Evolutionary conservation across 2,797 vertebrate species (phyloP), one percentile per base, ranked within the genome.

Genomic region (Bucorvus abyssinicus): DNA sequence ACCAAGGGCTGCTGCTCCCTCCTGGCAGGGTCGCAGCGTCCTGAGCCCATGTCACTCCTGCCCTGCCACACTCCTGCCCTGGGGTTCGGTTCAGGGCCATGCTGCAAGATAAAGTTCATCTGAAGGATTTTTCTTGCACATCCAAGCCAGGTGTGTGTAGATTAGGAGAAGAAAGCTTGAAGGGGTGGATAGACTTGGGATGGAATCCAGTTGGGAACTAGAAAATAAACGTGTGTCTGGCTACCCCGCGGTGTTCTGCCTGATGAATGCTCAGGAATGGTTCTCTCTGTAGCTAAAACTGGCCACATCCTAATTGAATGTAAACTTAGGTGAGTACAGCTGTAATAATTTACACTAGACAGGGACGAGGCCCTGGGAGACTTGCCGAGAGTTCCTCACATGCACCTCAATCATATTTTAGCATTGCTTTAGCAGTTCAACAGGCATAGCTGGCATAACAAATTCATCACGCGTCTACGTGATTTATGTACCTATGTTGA

Each of bases 401-500:
- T 65, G 94, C 70, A 71, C 93, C 78, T 94, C 91, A 9, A 71
- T 92, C 92, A 61, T 75, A 80, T 87, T 94, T 93, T 68, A 87
- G 87, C 79, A 53, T 52, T 57, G 81, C 89, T 95, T 74, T 53
- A 95, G 34, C 83, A 85, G 92, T n/a, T 68, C 81, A 61, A 63
- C 68, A 85, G 90, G 81, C 90, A 56, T 29, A 53, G 90, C 82
- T 92, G 94, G 89, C 94, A 71, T 64, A 85, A 83, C 84, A 92
- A 75, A 92, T 95, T 65, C 84, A 95, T 94, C 94, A 77, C 12
- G 80, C 59, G 34, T 23, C 79, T 47, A 17, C 49, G 1, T 93
- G 96, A 96, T 96, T 94, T 95, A 95, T 95, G 32, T 47, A 11
- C 73, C 88, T 24, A 3, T 52, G 87, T 40, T 91, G 94, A 92